Evolutionary conservation across 1,140 invertebrate genomes (phyloP).

Genomic region (Anastatus disparis): DNA sequence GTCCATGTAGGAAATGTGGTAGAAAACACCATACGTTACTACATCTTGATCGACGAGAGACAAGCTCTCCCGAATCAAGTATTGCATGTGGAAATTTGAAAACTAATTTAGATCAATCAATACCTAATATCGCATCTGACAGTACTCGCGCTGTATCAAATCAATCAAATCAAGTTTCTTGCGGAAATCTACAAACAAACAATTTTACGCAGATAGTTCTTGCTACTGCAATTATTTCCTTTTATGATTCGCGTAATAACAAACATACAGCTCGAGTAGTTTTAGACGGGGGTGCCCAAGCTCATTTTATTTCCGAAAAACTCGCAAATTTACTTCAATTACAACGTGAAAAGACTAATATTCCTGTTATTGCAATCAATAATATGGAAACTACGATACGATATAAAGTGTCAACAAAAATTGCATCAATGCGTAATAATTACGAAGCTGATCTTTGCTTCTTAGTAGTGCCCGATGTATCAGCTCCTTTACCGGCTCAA

Average conservation of each 20-base stretch:
- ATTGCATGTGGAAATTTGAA: background rate
- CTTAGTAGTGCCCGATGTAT: slow-evolving; percentile 51
- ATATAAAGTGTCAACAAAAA: too few species aligned
- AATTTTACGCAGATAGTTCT: slow-evolving; percentile 51
- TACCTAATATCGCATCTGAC: background rate
- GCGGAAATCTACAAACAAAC: background rate
- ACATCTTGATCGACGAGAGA: slow-evolving; percentile 14
- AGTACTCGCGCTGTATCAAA: background rate
- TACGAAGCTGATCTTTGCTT: slow-evolving; percentile 28
- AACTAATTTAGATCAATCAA: background rate
- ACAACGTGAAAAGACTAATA: too few species aligned
- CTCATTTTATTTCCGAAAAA: too few species aligned
- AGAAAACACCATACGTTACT: slow-evolving; percentile 36
- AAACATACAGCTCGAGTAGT: too few species aligned
- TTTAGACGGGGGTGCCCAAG: too few species aligned
- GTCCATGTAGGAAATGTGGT: background rate
- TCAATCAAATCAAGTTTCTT: background rate
- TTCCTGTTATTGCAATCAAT: too few species aligned
- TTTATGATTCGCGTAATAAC: background rate
- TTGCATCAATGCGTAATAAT: too few species aligned
- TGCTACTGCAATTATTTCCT: slow-evolving; percentile 47
- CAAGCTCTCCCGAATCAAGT: background rate
- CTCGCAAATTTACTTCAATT: too few species aligned
- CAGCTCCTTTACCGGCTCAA: slow-evolving; percentile 56
- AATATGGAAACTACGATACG: too few species aligned